phyloP scores from a whole-genome alignment of 2,888 invertebrate species.

The Choreutis nemorana region DNA sequence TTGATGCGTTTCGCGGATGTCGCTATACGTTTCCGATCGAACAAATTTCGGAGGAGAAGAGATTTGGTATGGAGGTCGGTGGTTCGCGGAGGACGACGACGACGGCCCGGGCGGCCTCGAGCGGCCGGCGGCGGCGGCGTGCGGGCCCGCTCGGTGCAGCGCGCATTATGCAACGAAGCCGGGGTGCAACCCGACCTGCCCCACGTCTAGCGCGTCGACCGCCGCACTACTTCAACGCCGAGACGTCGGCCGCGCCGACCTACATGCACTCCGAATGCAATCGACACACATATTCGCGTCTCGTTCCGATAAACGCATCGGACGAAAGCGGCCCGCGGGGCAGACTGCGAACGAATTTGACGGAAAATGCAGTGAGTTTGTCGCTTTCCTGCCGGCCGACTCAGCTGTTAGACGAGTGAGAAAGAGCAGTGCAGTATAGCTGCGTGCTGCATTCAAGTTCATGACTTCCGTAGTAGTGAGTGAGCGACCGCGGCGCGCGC shows the following conservation, averaged over 20 bases:
- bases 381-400: constrained; percentile 56
- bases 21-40: too few species aligned
- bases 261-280: constrained; percentile 60
- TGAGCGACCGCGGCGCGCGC: constrained; percentile 36
- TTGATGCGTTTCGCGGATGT: too few species aligned
- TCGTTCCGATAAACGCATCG: constrained; percentile 67
- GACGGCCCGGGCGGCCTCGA: constrained; percentile 22
- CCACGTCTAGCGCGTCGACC: constrained; percentile 55
- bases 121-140: constrained; percentile 18
- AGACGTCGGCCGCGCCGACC: constrained; percentile 64
- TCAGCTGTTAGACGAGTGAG: constrained; percentile 43
- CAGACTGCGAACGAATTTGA: constrained; percentile 64
- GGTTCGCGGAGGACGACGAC: constrained; percentile 31
- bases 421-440: constrained; percentile 41
- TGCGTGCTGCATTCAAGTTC: constrained; percentile 64
- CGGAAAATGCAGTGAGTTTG: constrained; percentile 58
- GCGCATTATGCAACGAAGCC: constrained; percentile 48
- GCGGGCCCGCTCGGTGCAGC: constrained; percentile 33
- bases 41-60: too few species aligned
- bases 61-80: too few species aligned
- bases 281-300: constrained; percentile 66
- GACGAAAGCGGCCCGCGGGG: constrained; percentile 64
- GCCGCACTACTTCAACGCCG: constrained; percentile 62
- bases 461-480: constrained; percentile 59
- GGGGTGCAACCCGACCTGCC: constrained; percentile 48